Evolutionary conservation across 2,113 vertebrate genomes (phyloP).

Genomic region (Salvelinus fontinalis): DNA sequence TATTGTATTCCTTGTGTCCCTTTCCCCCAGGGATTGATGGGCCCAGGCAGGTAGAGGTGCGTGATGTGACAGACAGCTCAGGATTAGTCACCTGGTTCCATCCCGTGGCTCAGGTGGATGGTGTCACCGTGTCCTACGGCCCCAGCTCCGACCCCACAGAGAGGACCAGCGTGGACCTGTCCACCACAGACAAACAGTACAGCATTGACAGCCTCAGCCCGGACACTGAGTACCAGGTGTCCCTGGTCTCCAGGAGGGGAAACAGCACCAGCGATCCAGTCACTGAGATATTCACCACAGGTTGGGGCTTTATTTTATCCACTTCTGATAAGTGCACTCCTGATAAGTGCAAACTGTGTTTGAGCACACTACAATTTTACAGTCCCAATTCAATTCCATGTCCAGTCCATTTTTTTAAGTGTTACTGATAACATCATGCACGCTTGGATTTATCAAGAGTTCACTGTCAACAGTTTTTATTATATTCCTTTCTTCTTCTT

Average conservation of each 20-base stretch:
- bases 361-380: no score
- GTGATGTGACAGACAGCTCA: constrained; percentile 84
- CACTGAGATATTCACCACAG: constrained; percentile 83
- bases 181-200: constrained; percentile 81
- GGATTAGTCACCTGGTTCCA: constrained; percentile 88
- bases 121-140: constrained; percentile 79
- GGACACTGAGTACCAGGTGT: constrained; percentile 86
- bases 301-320: constrained; percentile 54
- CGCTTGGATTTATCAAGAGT: no score
- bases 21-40: constrained; percentile 80
- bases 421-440: no score
- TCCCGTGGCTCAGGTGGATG: constrained; percentile 81
- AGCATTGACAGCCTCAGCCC: constrained; percentile 83
- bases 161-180: constrained; percentile 77
- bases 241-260: constrained; percentile 77
- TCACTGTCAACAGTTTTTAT: not conserved
- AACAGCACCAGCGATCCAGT: constrained; percentile 79
- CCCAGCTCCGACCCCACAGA: constrained; percentile 75
- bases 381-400: no score
- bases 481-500: not conserved
- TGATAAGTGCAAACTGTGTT: no score
- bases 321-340: no score
- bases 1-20: not conserved
- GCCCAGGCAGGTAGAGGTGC: constrained; percentile 83
- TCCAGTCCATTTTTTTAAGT: no score